Percentiles rank a stretch among this genome's conserved stretches.
Evolutionary conservation across 2,113 vertebrate species (phyloP).

Genomic region (Pogona vitticeps): DNA sequence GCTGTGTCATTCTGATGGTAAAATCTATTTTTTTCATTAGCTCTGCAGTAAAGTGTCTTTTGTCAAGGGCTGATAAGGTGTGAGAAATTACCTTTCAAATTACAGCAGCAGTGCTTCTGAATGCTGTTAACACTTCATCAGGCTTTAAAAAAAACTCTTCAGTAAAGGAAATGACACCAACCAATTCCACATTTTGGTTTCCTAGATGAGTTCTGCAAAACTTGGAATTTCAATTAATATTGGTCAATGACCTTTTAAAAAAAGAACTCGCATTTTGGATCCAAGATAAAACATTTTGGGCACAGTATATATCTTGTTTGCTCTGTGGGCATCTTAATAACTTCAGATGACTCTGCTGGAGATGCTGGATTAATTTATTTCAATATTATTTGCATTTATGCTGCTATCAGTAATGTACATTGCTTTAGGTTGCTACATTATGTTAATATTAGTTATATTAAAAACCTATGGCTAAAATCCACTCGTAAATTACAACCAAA

Average conservation of each 20-base stretch:
- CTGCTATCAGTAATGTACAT: too few relatives aligned
- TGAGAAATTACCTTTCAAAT: slow-evolving; percentile 34
- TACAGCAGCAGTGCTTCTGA: not conserved
- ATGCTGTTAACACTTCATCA: slow-evolving; percentile 6
- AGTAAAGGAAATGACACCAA: not conserved
- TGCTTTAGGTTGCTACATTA: too few relatives aligned
- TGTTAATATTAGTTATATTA: too few relatives aligned
- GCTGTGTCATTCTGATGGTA: not conserved
- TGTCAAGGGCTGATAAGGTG: slow-evolving; percentile 18
- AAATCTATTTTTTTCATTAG: slow-evolving; percentile 21
- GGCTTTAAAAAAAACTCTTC: not conserved
- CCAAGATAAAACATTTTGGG: not conserved
- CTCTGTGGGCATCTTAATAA: not conserved
- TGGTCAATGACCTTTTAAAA: not conserved
- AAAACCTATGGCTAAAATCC: too few relatives aligned
- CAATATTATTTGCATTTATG: not conserved
- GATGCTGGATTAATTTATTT: not conserved
- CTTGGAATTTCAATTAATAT: not conserved
- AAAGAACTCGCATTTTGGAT: not conserved
- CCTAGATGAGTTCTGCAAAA: not conserved
- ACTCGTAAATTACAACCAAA: too few relatives aligned
- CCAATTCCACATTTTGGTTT: slow-evolving; percentile 4
- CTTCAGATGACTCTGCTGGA: not conserved
- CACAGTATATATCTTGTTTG: not conserved
- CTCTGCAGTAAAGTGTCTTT: not conserved